Evolutionary conservation across 2,888 invertebrate species (phyloP).

Genomic region (Aricia artaxerxes): DNA sequence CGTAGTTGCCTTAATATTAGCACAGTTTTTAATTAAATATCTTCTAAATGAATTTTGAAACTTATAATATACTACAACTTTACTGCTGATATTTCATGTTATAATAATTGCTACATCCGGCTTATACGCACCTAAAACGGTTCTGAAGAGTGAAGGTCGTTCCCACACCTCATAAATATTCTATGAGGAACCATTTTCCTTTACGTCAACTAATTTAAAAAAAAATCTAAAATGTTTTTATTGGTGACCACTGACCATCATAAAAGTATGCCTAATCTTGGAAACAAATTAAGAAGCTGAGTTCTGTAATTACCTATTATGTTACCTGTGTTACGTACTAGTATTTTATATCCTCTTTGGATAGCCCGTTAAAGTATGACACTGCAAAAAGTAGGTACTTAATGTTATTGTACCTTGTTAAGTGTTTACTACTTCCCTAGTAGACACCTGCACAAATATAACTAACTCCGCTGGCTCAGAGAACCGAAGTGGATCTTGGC

Average conservation of each 20-base stretch:
- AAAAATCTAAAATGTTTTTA: not conserved
- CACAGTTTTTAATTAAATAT: not conserved
- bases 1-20: not conserved
- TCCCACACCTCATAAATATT: conserved; percentile 8
- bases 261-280: not conserved
- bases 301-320: no score
- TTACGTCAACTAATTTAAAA: not conserved
- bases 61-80: not conserved
- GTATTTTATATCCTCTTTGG: no score
- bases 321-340: no score
- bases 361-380: no score
- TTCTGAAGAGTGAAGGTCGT: not conserved
- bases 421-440: no score
- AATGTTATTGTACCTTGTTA: no score
- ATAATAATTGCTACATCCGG: not conserved
- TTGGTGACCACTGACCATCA: not conserved
- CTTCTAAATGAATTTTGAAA: not conserved
- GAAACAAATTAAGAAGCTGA: no score
- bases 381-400: no score
- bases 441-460: no score
- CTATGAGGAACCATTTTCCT: not conserved
- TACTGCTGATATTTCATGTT: not conserved
- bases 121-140: not conserved
- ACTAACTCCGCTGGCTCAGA: no score
- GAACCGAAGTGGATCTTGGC: no score